phyloP scores from a whole-genome alignment of 2,797 vertebrate species.

The Gambelia wislizenii region DNA sequence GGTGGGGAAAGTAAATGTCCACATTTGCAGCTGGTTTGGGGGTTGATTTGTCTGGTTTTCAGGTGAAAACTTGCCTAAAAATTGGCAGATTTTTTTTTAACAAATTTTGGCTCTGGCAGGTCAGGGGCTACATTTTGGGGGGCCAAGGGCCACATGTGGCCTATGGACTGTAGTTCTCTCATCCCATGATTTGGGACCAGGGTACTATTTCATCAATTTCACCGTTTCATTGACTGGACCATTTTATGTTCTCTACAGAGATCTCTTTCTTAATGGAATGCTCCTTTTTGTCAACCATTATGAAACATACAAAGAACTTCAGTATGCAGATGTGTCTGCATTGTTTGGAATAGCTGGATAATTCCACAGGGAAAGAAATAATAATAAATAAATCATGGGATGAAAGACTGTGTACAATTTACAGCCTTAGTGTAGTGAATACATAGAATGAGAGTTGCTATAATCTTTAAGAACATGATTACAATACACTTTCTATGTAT shows the following conservation, averaged over 20 bases:
- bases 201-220: not conserved
- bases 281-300: not conserved
- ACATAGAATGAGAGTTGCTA: not conserved
- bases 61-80: too few species aligned
- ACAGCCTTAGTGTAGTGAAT: not conserved
- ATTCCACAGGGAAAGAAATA: not conserved
- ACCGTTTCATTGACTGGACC: not conserved
- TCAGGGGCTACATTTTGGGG: too few species aligned
- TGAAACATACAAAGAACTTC: not conserved
- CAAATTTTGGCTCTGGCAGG: too few species aligned
- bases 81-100: too few species aligned
- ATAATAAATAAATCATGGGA: not conserved
- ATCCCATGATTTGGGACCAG: too few species aligned
- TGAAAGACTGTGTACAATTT: not conserved
- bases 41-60: too few species aligned
- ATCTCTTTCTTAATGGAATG: not conserved
- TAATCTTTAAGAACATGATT: constrained; percentile 36
- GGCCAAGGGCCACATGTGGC: too few species aligned
- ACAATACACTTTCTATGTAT: constrained; percentile 39
- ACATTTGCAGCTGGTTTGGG: too few species aligned
- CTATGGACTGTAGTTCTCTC: too few species aligned
- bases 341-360: not conserved
- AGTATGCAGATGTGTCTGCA: not conserved
- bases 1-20: too few species aligned
- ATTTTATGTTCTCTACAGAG: not conserved